A percentile compares a stretch with the other conserved stretches of the same genome.
Evolutionary conservation across 2,113 vertebrate species (phyloP).

Genomic region (Arvicanthis niloticus): DNA sequence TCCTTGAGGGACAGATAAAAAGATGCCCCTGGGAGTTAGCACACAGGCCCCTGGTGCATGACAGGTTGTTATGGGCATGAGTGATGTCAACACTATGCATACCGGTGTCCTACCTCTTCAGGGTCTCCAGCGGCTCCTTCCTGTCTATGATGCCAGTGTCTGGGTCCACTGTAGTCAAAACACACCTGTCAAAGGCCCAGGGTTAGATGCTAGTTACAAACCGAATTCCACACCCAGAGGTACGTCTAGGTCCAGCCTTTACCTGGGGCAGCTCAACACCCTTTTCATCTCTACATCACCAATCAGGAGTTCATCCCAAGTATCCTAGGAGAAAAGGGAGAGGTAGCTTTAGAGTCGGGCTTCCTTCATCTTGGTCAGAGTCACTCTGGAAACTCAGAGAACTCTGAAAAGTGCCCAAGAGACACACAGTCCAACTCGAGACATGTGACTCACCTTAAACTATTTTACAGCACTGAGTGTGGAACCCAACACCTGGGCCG

Average conservation of each 20-base stretch:
- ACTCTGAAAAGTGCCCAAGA: background rate
- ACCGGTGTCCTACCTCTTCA: slow-evolving; percentile 90
- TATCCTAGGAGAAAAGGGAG: slow-evolving; percentile 88
- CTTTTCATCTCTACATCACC: slow-evolving; percentile 91
- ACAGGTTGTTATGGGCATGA: no score
- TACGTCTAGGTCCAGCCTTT: background rate
- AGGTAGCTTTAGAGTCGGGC: background rate
- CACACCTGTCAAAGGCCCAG: slow-evolving; percentile 88
- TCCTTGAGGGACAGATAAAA: background rate
- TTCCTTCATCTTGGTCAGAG: no score
- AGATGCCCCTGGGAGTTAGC: background rate
- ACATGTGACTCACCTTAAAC: background rate
- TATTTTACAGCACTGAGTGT: background rate
- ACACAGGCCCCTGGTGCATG: background rate
- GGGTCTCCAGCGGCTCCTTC: slow-evolving; percentile 95
- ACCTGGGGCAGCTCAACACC: slow-evolving; percentile 94
- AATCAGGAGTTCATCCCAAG: slow-evolving; percentile 94
- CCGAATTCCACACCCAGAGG: rapidly evolving
- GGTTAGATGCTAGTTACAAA: background rate
- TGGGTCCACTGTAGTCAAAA: slow-evolving; percentile 95
- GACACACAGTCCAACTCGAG: no score
- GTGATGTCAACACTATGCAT: rapidly evolving
- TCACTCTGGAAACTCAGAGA: no score
- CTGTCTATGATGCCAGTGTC: slow-evolving; percentile 93
- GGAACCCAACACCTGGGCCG: background rate